These are phyloP conservation scores for Belonocnema kinseyi DNA, from an alignment of 1,140 invertebrate genomes.

Conservation along the genomic window DNA sequence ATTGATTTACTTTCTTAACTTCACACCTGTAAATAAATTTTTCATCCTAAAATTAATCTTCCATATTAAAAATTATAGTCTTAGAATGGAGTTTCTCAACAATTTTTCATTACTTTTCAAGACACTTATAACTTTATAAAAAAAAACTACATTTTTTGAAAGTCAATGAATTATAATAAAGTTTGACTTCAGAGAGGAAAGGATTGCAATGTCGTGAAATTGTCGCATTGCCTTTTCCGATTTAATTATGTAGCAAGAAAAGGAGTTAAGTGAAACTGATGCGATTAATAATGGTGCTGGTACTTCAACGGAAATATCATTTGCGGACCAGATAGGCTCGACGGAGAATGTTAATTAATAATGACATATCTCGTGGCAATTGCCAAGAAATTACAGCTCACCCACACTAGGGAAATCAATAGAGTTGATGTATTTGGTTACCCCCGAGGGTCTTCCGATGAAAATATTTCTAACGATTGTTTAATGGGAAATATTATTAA, in stretches of 20 bases:
- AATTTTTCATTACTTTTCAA: too few species aligned
- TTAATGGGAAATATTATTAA: too few species aligned
- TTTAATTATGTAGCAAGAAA: conserved; percentile 7
- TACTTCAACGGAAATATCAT: conserved; percentile 9
- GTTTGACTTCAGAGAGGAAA: neutral
- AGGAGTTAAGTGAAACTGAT: conserved; percentile 16
- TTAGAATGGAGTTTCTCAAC: too few species aligned
- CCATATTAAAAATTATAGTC: too few species aligned
- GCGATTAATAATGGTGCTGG: neutral
- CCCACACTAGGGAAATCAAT: neutral
- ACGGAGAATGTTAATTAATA: conserved; percentile 1
- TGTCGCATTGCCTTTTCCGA: neutral
- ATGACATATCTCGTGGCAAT: neutral
- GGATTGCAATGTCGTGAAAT: conserved; percentile 8
- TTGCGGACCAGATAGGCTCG: neutral
- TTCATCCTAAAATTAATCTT: too few species aligned
- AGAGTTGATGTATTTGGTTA: neutral
- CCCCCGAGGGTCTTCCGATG: neutral
- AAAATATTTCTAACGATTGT: neutral
- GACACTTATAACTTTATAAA: neutral
- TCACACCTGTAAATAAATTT: neutral
- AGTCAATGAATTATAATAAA: neutral
- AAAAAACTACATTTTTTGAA: neutral
- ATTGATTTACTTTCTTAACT: neutral
- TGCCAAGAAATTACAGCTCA: neutral